phyloP scores from a whole-genome alignment of 2,113 vertebrate species.

The Romanogobio albipinnatus region DNA sequence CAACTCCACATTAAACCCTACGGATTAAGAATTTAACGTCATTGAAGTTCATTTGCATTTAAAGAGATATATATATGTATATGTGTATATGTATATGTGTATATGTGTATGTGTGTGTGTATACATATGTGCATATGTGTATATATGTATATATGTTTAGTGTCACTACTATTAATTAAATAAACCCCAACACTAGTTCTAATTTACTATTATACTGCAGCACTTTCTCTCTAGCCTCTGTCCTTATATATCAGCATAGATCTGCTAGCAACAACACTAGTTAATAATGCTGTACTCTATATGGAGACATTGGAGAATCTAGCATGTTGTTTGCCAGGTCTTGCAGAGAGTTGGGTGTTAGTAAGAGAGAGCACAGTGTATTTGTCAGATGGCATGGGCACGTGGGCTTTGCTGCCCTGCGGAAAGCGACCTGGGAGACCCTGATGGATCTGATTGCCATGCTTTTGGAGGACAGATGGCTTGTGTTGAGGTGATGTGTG shows the following conservation, averaged over 20 bases:
- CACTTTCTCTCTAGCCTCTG: neutral
- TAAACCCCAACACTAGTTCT: neutral
- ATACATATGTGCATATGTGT: no score
- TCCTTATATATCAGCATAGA: neutral
- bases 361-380: conserved; percentile 26
- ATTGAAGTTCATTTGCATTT: no score
- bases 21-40: no score
- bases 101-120: no score
- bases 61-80: no score
- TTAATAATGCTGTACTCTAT: conserved; percentile 8
- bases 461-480: conserved; percentile 76
- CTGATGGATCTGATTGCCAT: conserved; percentile 70
- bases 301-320: neutral
- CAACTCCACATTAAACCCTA: no score
- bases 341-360: conserved; percentile 31
- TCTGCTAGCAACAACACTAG: neutral
- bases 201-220: conserved; percentile 7
- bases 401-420: conserved; percentile 55
- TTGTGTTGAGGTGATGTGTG: conserved; percentile 54
- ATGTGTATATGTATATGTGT: no score
- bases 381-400: conserved; percentile 62
- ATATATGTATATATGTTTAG: neutral
- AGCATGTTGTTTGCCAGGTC: conserved; percentile 10
- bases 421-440: conserved; percentile 64
- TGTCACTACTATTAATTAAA: neutral